phyloP scores from a whole-genome alignment of 2,888 invertebrate genomes.

The Eilema caniola region DNA sequence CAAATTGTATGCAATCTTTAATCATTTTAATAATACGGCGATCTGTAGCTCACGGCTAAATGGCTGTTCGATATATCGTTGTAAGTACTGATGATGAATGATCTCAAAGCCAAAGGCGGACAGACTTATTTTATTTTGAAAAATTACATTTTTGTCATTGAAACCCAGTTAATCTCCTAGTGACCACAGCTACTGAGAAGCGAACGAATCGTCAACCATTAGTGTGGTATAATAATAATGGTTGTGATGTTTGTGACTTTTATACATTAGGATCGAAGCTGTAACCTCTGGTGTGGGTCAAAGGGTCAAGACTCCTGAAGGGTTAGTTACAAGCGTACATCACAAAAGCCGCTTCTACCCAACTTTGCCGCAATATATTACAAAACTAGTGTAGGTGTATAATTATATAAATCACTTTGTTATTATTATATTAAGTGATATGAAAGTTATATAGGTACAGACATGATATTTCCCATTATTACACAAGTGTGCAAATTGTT shows the following conservation, averaged over 20 bases:
- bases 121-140: not conserved
- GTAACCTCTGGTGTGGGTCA: too few species aligned
- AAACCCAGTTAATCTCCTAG: not conserved
- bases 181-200: not conserved
- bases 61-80: slow-evolving; percentile 8
- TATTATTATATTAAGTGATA: not conserved
- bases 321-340: too few species aligned
- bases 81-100: not conserved
- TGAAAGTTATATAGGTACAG: not conserved
- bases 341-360: too few species aligned
- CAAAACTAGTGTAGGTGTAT: not conserved
- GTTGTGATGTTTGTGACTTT: too few species aligned
- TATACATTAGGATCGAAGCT: too few species aligned
- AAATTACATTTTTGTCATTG: not conserved
- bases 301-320: too few species aligned
- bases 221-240: not conserved
- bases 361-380: not conserved
- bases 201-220: not conserved
- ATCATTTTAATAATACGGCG: slow-evolving; percentile 20
- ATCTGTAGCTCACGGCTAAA: slow-evolving; percentile 19
- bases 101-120: not conserved
- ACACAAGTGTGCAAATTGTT: slow-evolving; percentile 13
- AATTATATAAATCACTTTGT: not conserved
- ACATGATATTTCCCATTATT: slow-evolving; percentile 7
- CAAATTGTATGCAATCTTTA: slow-evolving; percentile 31